Conservation (phyloP, 1,140 invertebrate genomes). For the Leguminivora glycinivorella region DNA sequence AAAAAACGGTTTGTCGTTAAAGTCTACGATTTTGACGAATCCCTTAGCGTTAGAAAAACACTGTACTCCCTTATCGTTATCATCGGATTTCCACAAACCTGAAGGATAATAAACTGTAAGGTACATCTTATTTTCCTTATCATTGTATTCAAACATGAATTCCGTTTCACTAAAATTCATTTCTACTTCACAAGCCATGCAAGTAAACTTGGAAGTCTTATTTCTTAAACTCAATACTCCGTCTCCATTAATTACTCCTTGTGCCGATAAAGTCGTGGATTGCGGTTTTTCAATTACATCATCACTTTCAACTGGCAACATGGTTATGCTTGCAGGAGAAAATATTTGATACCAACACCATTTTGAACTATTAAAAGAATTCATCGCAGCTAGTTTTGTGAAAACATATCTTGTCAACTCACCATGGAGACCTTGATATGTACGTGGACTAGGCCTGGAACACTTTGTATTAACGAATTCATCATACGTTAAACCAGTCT, state of each 20-base stretch:
- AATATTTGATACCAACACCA: slow-evolving; percentile 62
- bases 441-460: slow-evolving; percentile 40
- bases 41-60: slow-evolving; percentile 69
- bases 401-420: slow-evolving; percentile 57
- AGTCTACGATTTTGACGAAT: slow-evolving; percentile 53
- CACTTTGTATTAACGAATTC: slow-evolving; percentile 53
- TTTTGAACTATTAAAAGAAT: slow-evolving; percentile 40
- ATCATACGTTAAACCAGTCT: slow-evolving; percentile 43
- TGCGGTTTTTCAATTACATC: not conserved
- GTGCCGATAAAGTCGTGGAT: not conserved
- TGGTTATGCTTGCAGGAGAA: not conserved
- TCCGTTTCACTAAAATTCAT: slow-evolving; percentile 54
- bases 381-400: slow-evolving; percentile 55
- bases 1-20: slow-evolving; percentile 48
- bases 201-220: slow-evolving; percentile 39
- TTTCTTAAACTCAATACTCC: slow-evolving; percentile 51
- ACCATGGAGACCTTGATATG: slow-evolving; percentile 39
- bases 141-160: slow-evolving; percentile 58
- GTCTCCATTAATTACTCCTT: slow-evolving; percentile 52
- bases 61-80: slow-evolving; percentile 59
- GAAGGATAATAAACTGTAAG: slow-evolving; percentile 65
- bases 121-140: slow-evolving; percentile 47
- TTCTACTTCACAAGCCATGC: slow-evolving; percentile 63
- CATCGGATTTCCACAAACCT: slow-evolving; percentile 62
- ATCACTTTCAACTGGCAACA: not conserved